Evolutionary conservation across 2,797 vertebrate genomes (phyloP).

Genomic region (Clarias pachynema): DNA sequence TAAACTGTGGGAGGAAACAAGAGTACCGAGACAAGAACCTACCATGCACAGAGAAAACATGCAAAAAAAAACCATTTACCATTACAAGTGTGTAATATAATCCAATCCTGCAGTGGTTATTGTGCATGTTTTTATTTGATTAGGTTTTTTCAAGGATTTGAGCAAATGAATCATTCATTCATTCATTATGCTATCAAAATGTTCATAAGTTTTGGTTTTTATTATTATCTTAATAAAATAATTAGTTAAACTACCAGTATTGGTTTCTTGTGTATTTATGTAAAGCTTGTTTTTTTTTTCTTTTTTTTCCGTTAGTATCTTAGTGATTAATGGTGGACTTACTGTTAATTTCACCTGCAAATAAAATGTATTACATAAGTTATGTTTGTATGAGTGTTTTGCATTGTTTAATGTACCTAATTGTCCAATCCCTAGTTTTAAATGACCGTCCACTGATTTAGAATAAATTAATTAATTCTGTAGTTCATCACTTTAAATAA

Average conservation of each 20-base stretch:
- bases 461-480: not conserved
- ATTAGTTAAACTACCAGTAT: not conserved
- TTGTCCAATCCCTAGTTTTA: not conserved
- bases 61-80: too few species aligned
- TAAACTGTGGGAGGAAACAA: too few species aligned
- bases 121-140: too few species aligned
- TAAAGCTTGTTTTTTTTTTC: not conserved
- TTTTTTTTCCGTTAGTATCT: not conserved
- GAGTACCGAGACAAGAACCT: too few species aligned
- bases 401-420: not conserved
- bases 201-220: not conserved
- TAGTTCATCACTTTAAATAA: not conserved
- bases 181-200: too few species aligned
- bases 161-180: too few species aligned
- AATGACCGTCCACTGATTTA: not conserved
- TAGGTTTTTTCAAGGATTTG: too few species aligned
- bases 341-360: not conserved
- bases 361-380: not conserved
- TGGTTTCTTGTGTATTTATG: not conserved
- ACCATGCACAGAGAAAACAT: too few species aligned
- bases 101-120: too few species aligned
- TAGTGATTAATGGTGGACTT: not conserved
- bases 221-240: not conserved
- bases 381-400: not conserved
- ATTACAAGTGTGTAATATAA: too few species aligned